A percentile compares a stretch with the other conserved stretches of the same genome.
Evolutionary conservation across 2,888 invertebrate genomes (phyloP).

Genomic region (Nomada ruficornis): DNA sequence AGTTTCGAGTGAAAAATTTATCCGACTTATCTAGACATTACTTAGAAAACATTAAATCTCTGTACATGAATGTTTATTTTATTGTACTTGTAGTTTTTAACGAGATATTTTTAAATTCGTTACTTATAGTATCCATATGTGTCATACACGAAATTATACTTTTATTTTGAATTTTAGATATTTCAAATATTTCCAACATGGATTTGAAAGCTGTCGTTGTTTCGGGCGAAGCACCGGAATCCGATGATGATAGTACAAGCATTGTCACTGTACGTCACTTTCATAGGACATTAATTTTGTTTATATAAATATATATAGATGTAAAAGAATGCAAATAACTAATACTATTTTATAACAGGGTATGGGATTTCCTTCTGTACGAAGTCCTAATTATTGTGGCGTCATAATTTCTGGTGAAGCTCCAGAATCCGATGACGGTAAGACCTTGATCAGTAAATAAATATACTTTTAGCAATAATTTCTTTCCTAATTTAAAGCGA

Average conservation of each 20-base stretch:
- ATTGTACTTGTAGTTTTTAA: neutral
- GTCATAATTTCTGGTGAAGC: slow-evolving; percentile 82
- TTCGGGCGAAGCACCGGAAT: slow-evolving; percentile 82
- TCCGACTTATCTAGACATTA: neutral
- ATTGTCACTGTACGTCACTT: slow-evolving; percentile 73
- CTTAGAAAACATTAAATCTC: neutral
- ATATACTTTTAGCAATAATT: neutral
- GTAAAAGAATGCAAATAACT: neutral
- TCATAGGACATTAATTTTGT: neutral
- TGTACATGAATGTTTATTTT: neutral
- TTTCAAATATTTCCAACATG: slow-evolving; percentile 65
- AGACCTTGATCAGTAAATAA: neutral
- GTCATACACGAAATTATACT: too few relatives aligned
- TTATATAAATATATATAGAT: slow-evolving; percentile 4
- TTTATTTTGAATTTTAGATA: too few relatives aligned
- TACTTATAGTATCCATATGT: neutral
- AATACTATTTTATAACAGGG: slow-evolving; percentile 66
- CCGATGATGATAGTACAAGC: slow-evolving; percentile 80
- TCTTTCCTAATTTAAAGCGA: slow-evolving; percentile 8
- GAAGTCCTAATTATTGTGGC: slow-evolving; percentile 77
- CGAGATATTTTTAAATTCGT: neutral
- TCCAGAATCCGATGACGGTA: slow-evolving; percentile 82
- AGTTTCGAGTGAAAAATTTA: neutral
- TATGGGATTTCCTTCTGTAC: slow-evolving; percentile 73
- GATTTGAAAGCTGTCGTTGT: slow-evolving; percentile 81